A percentile compares a stretch with the other conserved stretches of the same genome.
Conservation (phyloP, 1,140 invertebrate species). For the Metopolophium dirhodum region DNA sequence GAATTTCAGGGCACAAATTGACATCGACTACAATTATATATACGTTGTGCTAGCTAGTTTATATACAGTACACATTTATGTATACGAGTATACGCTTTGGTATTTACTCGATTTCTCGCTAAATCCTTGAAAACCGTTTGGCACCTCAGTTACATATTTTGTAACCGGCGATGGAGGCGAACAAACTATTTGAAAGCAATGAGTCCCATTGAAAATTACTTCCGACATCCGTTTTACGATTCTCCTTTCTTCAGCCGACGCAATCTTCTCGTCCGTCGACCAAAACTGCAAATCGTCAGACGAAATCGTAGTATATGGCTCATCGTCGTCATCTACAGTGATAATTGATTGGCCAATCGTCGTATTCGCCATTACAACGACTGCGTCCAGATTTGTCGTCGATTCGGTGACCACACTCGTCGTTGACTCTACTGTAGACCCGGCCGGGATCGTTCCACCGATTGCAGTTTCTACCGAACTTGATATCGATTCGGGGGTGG, state of each 20-base stretch:
- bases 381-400: neutral
- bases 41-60: neutral
- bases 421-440: neutral
- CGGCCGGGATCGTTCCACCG: too few relatives aligned
- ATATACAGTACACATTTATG: neutral
- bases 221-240: slow-evolving; percentile 8
- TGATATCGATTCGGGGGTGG: neutral
- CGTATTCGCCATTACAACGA: neutral
- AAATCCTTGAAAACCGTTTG: neutral
- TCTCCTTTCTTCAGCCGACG: neutral
- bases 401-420: neutral
- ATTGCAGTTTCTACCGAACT: neutral
- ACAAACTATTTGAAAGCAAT: slow-evolving; percentile 31
- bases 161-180: neutral
- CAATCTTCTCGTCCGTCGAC: neutral
- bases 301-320: neutral
- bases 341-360: neutral
- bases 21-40: neutral
- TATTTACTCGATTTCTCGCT: slow-evolving; percentile 30
- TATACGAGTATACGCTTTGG: neutral
- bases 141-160: neutral
- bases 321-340: neutral
- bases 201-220: neutral
- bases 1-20: neutral
- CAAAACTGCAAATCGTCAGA: neutral